Base-by-base conservation (phyloP, 2,113 vertebrate genomes). In the Brevimyrus niger region DNA sequence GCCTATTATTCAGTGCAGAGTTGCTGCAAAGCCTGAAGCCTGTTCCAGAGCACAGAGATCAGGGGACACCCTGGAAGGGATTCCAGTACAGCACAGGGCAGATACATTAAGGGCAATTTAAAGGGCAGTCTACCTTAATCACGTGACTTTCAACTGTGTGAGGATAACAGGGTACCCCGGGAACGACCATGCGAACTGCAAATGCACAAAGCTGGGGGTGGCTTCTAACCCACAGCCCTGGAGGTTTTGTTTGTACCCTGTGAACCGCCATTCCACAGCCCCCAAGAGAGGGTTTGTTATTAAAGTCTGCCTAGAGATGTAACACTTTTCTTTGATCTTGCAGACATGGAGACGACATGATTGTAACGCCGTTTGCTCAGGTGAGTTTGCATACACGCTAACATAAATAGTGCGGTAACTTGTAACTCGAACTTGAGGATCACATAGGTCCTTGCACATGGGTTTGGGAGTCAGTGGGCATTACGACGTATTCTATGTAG, bases 351-450 rank as follows among this genome's bases (percentile, higher is more conserved):
- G 98, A 99, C 96, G 98, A 99, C 96, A 97, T 99, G 97, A 99
- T 99, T 96, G 98, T 99, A 96, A 99, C 98, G 65, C 98, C 98
- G 82, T 99, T 99, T 97, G 98, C 98, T 96, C 98, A 99, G 97
- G 98, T 99, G 95, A 95, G 97, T 83, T 21, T n/a, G 88, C 51
- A 10, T 58, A 50, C 42, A 46, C 9, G 38, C n/a, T 46, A 3
- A 44, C 21, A 21, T 13, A 21, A 42, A 44, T 84, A 9, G 4
- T 47, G 3, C 8, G 1, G 82, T 46, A n/a, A 47, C 1, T 9
- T 84, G 21, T 84, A 83, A 83, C 17, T 5, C 23, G 8, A 47
- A 46, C 21, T 38, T 47, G 7, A 10, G 42, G n/a, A 23, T 47
- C 21, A 21, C 50, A 51, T 51, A 9, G 0, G 17, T 47, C 31